Base-by-base conservation (phyloP, 2,797 vertebrate genomes). In the Huso huso region DNA sequence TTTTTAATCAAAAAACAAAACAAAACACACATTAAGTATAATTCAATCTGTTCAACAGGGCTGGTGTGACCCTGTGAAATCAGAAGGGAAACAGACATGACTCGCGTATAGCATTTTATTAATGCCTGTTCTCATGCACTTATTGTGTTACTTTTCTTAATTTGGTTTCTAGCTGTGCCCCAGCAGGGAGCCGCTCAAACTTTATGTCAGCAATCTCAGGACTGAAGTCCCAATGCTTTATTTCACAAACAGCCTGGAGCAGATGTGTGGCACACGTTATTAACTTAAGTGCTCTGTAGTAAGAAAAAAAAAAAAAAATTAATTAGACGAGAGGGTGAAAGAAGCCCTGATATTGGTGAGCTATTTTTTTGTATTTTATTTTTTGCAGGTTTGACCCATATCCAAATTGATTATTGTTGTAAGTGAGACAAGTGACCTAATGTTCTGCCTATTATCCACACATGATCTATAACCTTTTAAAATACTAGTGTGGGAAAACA, bases 401-500 rank as follows among this genome's bases (percentile, higher is more conserved):
- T 87, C 89, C 86, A 88, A 90, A 88, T 68, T 87, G 88, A 91
- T 91, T 90, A 91, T 89, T 90, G 87, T 89, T 90, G 86, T 88
- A 90, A 90, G 89, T 89, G 89, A 90, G 90, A 88, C 89, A 88
- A 89, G 87, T 79, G 85, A 88, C 87, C 90, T 86, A 87, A 89
- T 90, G 89, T 89, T 87, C 84, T 88, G 87, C 88, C 86, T 88
- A 82, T 88, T 88, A 87, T 82, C 75, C 87, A 84, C 86, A 85
- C 85, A 90, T 89, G 88, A 91, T 90, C 90, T 91, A 88, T 89
- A 89, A 91, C 90, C 88, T 90, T 88, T 87, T 88, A 88, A 89
- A 87, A 88, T 84, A 86, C 72, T 85, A 91, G 83, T 93, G 91
- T 93, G 92, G 92, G 92, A 93, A 93, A 93, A 81, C 80, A 82